These are phyloP conservation scores for Percina caprodes DNA, from an alignment of 2,113 vertebrate genomes.

Conservation along the genomic window DNA sequence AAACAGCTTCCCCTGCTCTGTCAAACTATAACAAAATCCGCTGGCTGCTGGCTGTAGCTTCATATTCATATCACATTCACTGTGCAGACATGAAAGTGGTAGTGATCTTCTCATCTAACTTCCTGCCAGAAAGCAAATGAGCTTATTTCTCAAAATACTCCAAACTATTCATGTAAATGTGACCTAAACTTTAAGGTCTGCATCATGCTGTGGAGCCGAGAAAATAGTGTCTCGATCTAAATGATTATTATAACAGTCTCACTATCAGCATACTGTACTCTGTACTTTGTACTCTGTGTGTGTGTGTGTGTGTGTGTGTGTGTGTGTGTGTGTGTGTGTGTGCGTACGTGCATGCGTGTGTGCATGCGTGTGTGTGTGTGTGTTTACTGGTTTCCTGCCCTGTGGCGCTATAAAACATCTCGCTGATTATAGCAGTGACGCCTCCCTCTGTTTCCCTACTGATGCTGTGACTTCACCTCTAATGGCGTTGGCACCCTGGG, in stretches of 20 bases:
- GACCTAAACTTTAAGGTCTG: not conserved
- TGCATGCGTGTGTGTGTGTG: not conserved
- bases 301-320: no score
- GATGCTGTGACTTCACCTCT: slow-evolving; percentile 62
- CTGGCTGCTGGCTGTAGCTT: no score
- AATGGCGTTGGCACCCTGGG: slow-evolving; percentile 54
- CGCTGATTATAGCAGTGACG: slow-evolving; percentile 54
- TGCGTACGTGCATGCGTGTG: not conserved
- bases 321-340: not conserved
- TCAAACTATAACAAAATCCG: no score
- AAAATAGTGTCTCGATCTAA: not conserved
- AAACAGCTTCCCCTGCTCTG: no score
- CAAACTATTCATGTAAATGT: not conserved
- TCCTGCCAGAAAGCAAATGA: no score
- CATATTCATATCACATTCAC: no score
- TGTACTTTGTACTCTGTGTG: no score
- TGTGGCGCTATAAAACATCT: slow-evolving; percentile 56
- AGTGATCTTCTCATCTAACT: no score
- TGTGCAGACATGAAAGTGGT: no score
- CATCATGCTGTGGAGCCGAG: not conserved
- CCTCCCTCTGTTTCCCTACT: slow-evolving; percentile 60
- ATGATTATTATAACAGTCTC: not conserved
- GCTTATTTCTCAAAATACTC: not conserved
- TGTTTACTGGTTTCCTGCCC: slow-evolving; percentile 64
- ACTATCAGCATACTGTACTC: not conserved